phyloP scores from a whole-genome alignment of 2,888 invertebrate genomes.

The Neria commutata region DNA sequence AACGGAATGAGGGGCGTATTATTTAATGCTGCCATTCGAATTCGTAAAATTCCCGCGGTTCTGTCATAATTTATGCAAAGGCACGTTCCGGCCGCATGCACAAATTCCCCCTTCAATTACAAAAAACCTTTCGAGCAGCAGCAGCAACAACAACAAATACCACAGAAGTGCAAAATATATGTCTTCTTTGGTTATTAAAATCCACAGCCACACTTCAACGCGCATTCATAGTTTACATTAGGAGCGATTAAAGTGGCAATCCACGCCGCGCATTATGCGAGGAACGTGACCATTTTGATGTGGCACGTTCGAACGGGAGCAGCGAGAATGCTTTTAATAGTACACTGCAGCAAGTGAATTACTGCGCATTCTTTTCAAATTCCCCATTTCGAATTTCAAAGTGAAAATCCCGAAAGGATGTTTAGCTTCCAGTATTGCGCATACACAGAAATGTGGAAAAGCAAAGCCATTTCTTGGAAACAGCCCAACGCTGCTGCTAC shows the following conservation, averaged over 20 bases:
- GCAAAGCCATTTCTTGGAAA: too few relatives aligned
- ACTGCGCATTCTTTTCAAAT: too few relatives aligned
- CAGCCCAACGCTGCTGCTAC: too few relatives aligned
- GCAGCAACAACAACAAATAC: too few relatives aligned
- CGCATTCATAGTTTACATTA: not conserved
- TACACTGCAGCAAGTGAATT: not conserved
- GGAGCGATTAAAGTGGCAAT: not conserved
- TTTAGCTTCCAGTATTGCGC: not conserved
- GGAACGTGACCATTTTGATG: slow-evolving; percentile 21
- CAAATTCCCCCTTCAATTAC: not conserved
- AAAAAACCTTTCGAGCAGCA: not conserved
- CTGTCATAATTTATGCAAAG: slow-evolving; percentile 40
- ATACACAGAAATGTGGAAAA: too few relatives aligned
- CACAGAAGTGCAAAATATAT: too few relatives aligned
- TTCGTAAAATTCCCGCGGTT: not conserved
- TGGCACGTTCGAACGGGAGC: not conserved
- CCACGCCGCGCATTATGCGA: slow-evolving; percentile 14
- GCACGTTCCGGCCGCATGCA: slow-evolving; percentile 33
- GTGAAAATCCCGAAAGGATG: not conserved
- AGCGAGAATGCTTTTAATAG: not conserved
- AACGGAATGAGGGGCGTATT: slow-evolving; percentile 8
- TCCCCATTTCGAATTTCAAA: too few relatives aligned
- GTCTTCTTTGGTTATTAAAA: not conserved
- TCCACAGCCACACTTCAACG: slow-evolving; percentile 5
- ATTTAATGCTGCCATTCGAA: not conserved